Evolutionary conservation across 2,888 invertebrate genomes (phyloP).

Genomic region (Drymonia ruficornis): DNA sequence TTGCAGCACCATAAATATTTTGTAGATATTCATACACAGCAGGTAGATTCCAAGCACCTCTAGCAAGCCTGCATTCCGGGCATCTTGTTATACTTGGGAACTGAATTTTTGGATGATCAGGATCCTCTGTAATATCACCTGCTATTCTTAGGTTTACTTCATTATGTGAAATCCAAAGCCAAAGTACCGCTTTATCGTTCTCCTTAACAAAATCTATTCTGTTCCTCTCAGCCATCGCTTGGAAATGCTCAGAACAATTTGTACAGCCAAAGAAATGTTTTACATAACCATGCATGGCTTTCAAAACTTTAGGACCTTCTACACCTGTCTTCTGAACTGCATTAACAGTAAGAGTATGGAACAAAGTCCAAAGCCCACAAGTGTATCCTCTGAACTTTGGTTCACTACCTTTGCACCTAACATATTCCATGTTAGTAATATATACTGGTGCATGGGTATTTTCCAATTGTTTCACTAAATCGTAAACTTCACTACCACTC

Average conservation of each 20-base stretch:
- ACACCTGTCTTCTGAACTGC: conserved; percentile 81
- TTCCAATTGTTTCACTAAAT: conserved; percentile 83
- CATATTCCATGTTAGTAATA: conserved; percentile 84
- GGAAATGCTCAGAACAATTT: conserved; percentile 95
- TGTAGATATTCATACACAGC: conserved; percentile 87
- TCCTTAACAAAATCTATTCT: conserved; percentile 88
- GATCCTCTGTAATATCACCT: conserved; percentile 96
- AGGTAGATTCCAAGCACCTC: conserved; percentile 86
- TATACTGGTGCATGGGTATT: conserved; percentile 83
- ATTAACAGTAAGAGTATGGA: conserved; percentile 95
- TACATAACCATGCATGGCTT: conserved; percentile 94
- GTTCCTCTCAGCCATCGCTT: conserved; percentile 90
- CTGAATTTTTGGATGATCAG: conserved; percentile 93
- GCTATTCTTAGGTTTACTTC: conserved; percentile 94
- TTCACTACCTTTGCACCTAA: conserved; percentile 93
- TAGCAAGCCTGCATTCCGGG: conserved; percentile 85
- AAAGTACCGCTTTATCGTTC: conserved; percentile 91
- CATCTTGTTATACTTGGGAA: conserved; percentile 91
- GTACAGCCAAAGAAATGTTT: conserved; percentile 97
- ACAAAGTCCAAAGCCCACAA: conserved; percentile 97
- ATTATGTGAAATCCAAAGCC: conserved; percentile 98
- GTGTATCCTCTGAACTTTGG: conserved; percentile 93
- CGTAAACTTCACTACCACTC: conserved; percentile 85
- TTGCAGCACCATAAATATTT: conserved; percentile 69
- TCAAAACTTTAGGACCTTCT: conserved; percentile 89